Evolutionary conservation across 2,888 invertebrate species (phyloP).

Genomic region (Sphaerophoria taeniata): DNA sequence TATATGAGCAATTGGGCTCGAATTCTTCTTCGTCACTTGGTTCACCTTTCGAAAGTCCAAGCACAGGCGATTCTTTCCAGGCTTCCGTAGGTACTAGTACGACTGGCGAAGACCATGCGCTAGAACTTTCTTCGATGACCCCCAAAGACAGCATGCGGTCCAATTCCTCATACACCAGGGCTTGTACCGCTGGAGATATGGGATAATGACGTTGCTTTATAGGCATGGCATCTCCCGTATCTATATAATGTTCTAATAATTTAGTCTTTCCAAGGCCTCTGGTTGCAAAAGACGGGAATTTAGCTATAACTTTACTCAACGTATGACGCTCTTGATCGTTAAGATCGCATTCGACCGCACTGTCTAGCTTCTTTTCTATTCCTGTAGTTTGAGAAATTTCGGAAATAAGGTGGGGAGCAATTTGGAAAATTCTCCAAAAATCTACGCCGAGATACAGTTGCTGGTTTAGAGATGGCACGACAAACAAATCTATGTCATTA

Average conservation of each 20-base stretch:
- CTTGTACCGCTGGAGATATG: too few relatives aligned
- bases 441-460: not conserved
- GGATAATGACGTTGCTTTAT: slow-evolving; percentile 64
- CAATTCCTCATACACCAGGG: too few relatives aligned
- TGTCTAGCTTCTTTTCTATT: not conserved
- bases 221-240: not conserved
- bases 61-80: too few relatives aligned
- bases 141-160: slow-evolving; percentile 48
- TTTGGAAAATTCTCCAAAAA: not conserved
- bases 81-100: too few relatives aligned
- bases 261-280: not conserved
- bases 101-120: slow-evolving; percentile 77
- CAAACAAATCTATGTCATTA: not conserved
- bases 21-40: not conserved
- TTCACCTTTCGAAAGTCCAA: too few relatives aligned
- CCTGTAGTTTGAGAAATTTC: not conserved
- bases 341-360: not conserved
- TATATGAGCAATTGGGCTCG: not conserved
- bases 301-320: not conserved
- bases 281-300: not conserved
- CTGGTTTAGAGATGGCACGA: not conserved
- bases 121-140: slow-evolving; percentile 76
- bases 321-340: not conserved
- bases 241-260: not conserved
- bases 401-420: not conserved